Base-by-base conservation (phyloP, 2,113 vertebrate species). In the Myotis lucifugus region DNA sequence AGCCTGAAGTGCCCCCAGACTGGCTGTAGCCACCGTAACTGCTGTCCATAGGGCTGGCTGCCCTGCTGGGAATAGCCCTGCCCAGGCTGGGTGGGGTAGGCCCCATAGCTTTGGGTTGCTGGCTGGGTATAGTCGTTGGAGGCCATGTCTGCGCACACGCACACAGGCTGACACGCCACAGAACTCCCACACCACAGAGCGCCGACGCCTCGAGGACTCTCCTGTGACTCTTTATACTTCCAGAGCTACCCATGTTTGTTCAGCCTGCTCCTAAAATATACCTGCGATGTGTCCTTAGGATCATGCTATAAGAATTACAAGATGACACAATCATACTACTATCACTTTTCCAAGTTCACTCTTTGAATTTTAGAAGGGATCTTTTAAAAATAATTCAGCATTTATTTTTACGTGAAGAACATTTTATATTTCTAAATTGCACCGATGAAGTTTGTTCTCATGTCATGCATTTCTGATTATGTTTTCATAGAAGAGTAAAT, bases 381-480 rank as follows among this genome's bases (percentile, higher is more conserved):
- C 64, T 66, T 66, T n/a, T 18, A 8, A n/a, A 25, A 85, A 85
- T 40, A 81, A 64, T 74, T 88, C 8, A 50, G 50, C 48, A 90
- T 27, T 82, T 59, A 94, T 85, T 85, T 88, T 92, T 74, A 77
- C 11, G 9, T 91, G 70, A 89, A 90, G 23, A 84, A 74, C 17
- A 23, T 46, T 74, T 72, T 81, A 67, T 78, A n/a, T 77, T 83
- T 88, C 64, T 74, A 85, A 18, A 56, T 9, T 81, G 40, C 29
- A 40, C 27, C 32, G 12, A 48, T 85, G 25, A 56, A 4, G n/a
- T 85, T 85, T 61, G 10, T 8, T 85, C 93, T 89, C 23, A 34
- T 48, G 61, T 59, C 56, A 76, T 17, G 2, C 6, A 56, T 74
- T 90, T 93, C 76, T 73, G 69, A 81, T 69, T 86, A 85, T 76